Conservation (phyloP, 2,888 invertebrate genomes). For the Sepioteuthis lessoniana region DNA sequence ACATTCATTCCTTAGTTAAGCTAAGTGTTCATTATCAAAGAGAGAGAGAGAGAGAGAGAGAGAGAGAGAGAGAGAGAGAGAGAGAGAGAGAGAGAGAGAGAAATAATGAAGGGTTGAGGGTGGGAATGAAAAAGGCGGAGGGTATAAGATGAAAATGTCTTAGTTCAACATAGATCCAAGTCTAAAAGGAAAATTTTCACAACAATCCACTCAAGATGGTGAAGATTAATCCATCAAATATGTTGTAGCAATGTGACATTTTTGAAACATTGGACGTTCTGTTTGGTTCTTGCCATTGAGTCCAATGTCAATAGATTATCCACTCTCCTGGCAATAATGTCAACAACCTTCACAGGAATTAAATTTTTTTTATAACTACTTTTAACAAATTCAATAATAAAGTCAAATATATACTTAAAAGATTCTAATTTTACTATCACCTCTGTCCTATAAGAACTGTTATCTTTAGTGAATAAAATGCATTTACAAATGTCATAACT, state of each 20-base stretch:
- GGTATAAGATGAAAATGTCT: constrained; percentile 7
- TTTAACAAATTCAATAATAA: neutral
- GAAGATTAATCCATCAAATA: neutral
- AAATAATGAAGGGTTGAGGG: neutral
- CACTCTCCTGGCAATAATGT: neutral
- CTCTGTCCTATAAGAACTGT: too few species aligned
- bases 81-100: neutral
- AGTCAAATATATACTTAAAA: too few species aligned
- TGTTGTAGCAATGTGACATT: neutral
- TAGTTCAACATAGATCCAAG: neutral
- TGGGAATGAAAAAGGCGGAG: neutral
- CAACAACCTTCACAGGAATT: neutral
- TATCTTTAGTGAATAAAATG: too few species aligned
- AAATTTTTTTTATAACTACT: neutral
- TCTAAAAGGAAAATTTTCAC: neutral
- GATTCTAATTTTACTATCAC: too few species aligned
- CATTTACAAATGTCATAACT: too few species aligned
- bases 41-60: neutral
- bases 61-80: neutral
- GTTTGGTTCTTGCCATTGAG: neutral
- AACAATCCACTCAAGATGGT: neutral
- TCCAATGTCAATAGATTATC: neutral
- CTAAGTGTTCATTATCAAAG: neutral
- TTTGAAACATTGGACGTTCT: neutral
- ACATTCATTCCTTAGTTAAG: constrained; percentile 4